phyloP scores from a whole-genome alignment of 2,888 invertebrate genomes.

The Octonoba sinensis region DNA sequence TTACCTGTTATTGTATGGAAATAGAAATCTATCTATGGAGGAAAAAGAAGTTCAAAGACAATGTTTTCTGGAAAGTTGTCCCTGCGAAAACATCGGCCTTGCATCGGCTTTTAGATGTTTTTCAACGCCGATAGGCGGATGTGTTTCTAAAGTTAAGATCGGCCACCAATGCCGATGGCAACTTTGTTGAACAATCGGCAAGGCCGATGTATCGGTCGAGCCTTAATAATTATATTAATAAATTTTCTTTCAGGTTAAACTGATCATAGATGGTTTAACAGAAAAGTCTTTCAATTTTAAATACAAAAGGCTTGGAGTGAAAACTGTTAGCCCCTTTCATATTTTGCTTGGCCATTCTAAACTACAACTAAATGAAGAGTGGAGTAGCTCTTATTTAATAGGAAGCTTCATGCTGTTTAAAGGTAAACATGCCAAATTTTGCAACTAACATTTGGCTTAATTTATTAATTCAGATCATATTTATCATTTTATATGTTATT shows the following conservation, averaged over 20 bases:
- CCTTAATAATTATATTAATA: too few relatives aligned
- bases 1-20: too few relatives aligned
- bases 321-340: slow-evolving; percentile 24
- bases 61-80: too few relatives aligned
- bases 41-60: too few relatives aligned
- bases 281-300: slow-evolving; percentile 38
- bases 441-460: background rate
- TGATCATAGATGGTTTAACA: slow-evolving; percentile 41
- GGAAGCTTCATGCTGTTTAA: slow-evolving; percentile 56
- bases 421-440: slow-evolving; percentile 27
- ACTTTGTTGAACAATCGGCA: too few relatives aligned
- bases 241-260: slow-evolving; percentile 34
- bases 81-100: too few relatives aligned
- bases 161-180: too few relatives aligned
- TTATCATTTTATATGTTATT: background rate
- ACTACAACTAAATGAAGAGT: background rate
- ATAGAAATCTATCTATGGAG: too few relatives aligned
- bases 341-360: slow-evolving; percentile 38
- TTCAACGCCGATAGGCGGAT: too few relatives aligned
- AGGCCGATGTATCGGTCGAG: too few relatives aligned
- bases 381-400: slow-evolving; percentile 20
- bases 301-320: slow-evolving; percentile 25
- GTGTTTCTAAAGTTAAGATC: too few relatives aligned
- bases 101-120: too few relatives aligned
- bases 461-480: background rate